These are phyloP conservation scores for Diplodus sargus DNA, from an alignment of 2,797 vertebrate species.

Conservation along the genomic window DNA sequence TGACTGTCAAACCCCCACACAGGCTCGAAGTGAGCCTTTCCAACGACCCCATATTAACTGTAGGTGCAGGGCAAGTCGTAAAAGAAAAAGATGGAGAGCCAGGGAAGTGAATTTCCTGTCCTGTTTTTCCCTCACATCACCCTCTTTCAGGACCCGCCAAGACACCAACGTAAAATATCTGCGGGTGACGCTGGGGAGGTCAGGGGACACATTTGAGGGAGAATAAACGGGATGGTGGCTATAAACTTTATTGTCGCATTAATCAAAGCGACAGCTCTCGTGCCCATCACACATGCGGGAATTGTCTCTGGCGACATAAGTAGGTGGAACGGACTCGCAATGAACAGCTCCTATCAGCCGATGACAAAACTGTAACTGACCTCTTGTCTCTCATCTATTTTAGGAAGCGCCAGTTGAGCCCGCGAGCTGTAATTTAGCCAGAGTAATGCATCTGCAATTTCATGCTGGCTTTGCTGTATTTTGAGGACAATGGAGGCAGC, in stretches of 20 bases:
- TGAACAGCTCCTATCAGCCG: conserved; percentile 53
- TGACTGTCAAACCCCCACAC: background rate
- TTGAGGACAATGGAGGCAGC: conserved; percentile 63
- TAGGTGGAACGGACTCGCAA: conserved; percentile 51
- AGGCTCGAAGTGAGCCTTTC: background rate
- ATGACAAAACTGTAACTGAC: conserved; percentile 70
- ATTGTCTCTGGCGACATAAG: conserved; percentile 65
- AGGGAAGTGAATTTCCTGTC: conserved; percentile 34
- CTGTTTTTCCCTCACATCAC: conserved; percentile 28
- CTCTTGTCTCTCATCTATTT: conserved; percentile 72
- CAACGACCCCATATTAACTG: conserved; percentile 19
- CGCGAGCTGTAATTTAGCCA: conserved; percentile 65
- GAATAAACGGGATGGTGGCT: conserved; percentile 60
- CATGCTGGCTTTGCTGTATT: conserved; percentile 68
- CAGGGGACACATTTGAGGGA: conserved; percentile 55
- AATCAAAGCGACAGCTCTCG: conserved; percentile 72
- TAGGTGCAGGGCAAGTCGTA: background rate
- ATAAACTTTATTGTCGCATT: conserved; percentile 75
- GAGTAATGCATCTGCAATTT: conserved; percentile 69
- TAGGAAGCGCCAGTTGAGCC: conserved; percentile 53
- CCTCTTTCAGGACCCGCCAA: conserved; percentile 18
- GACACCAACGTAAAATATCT: conserved; percentile 48
- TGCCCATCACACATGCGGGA: conserved; percentile 59
- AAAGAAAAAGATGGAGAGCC: conserved; percentile 28
- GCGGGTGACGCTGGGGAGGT: conserved; percentile 46